Base-by-base conservation (phyloP, 2,888 invertebrate species). In the Hymenopus coronatus region DNA sequence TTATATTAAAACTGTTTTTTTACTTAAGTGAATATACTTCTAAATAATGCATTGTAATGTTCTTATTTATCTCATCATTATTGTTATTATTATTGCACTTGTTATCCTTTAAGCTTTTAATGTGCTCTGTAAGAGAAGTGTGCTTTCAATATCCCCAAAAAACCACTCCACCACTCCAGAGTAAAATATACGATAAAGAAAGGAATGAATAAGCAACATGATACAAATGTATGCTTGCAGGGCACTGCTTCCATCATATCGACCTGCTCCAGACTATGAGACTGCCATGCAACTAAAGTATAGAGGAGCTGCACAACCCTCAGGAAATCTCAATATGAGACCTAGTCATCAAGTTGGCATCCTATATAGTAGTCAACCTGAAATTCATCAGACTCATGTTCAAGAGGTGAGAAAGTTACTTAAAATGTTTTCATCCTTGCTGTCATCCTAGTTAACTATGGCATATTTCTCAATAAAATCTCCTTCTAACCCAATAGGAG, bases 231-330 rank as follows among this genome's bases (percentile, higher is more conserved):
- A 27, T 83, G 83, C 20, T 81, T 87, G 1, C 88, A 92, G 97
- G 91, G 96, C 97, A 27, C 94, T 97, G 90, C 93, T 97, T n/a
- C 97, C 98, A 0, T 96, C 96, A 0, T 98, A 98, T 93, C 95
- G 98, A 3, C 97, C 97, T 0, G 98, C 98, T 1, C 99, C 99
- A 0, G 98, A 98, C 93, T 99, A 99, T 93, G 98, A 98, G 92
- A 98, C 98, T 0, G 98, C 98, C 25, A 95, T 99, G 90, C 97
- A 97, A 92, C 96, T 97, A 92, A 98, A 98, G 92, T 97, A 97
- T 93, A 94, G 95, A 86, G 95, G 89, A 85, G 90, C 90, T 88
- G 90, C 90, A 89, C 90, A 90, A 28, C 89, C 90, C 86, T 88
- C 90, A 90, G 88, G 87, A 85, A 89, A 85, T 83, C 28, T 85